Evolutionary conservation across 1,140 invertebrate genomes (phyloP).

Genomic region (Drosophila setifemur): DNA sequence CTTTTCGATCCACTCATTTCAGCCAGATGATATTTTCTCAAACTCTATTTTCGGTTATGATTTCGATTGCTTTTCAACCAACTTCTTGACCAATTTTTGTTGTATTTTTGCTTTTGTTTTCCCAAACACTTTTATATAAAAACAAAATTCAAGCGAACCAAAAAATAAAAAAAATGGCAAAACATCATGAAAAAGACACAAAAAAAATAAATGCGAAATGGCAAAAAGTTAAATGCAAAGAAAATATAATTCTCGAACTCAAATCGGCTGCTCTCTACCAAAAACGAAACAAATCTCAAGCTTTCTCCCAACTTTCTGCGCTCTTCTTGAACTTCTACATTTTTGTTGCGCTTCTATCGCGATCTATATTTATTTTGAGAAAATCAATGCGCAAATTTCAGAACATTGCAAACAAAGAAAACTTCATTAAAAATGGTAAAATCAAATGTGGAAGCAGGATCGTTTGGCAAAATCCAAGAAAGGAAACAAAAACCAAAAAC

Average conservation of each 20-base stretch:
- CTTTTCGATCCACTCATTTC: constrained; percentile 7
- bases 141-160: constrained; percentile 41
- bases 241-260: constrained; percentile 9
- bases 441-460: constrained; percentile 82
- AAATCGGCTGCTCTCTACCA: constrained; percentile 34
- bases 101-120: constrained; percentile 20
- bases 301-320: constrained; percentile 49
- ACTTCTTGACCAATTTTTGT: neutral
- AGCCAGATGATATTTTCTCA: constrained; percentile 51
- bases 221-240: constrained; percentile 12
- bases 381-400: constrained; percentile 62
- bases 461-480: constrained; percentile 66
- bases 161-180: constrained; percentile 60
- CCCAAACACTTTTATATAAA: constrained; percentile 47
- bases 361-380: constrained; percentile 67
- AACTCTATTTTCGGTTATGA: constrained; percentile 38
- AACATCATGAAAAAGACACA: constrained; percentile 37
- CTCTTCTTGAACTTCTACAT: constrained; percentile 47
- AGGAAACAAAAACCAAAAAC: constrained; percentile 11
- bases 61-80: constrained; percentile 19
- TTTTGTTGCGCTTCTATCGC: constrained; percentile 44
- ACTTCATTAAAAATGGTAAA: constrained; percentile 44
- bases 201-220: constrained; percentile 35
- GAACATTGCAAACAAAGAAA: constrained; percentile 43
- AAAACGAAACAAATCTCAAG: constrained; percentile 12